phyloP scores from a whole-genome alignment of 2,888 invertebrate species.

The Rapana venosa region DNA sequence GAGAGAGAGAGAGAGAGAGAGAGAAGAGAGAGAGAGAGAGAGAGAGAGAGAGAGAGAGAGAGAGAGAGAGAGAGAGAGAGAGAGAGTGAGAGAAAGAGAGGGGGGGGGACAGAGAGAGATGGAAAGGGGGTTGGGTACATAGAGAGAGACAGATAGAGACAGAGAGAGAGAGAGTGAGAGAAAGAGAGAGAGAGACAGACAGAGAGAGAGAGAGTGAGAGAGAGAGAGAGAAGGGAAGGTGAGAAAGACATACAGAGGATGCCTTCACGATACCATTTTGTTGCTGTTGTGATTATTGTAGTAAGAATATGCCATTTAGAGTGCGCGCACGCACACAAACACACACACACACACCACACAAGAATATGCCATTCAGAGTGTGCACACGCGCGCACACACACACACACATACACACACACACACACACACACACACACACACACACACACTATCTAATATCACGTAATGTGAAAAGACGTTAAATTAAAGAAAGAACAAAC shows the following conservation, averaged over 20 bases:
- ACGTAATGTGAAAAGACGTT: no score
- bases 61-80: no score
- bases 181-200: not conserved
- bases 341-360: no score
- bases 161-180: not conserved
- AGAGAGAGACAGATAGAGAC: not conserved
- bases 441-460: not conserved
- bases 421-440: slow-evolving; percentile 24
- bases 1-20: not conserved
- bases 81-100: no score
- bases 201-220: not conserved
- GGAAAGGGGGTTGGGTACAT: not conserved
- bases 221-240: not conserved
- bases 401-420: not conserved
- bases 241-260: no score
- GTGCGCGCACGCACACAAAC: no score
- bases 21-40: not conserved
- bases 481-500: no score
- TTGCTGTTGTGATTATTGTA: no score
- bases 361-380: no score
- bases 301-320: no score
- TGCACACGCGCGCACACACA: not conserved
- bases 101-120: no score
- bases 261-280: no score
- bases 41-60: not conserved